Evolutionary conservation across 2,888 invertebrate genomes (phyloP).

Genomic region (Limenitis camilla): DNA sequence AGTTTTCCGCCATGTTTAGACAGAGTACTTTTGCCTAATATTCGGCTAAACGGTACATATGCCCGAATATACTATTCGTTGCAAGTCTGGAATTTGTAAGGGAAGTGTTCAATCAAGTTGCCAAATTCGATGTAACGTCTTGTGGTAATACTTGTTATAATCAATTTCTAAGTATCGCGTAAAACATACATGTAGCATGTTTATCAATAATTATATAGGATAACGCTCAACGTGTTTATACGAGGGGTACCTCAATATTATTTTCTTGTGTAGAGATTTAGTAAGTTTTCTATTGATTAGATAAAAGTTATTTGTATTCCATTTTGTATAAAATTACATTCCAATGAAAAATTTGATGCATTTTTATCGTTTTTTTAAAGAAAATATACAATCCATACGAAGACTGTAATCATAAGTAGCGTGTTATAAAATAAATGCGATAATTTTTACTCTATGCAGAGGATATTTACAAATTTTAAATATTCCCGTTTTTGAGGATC

Average conservation of each 20-base stretch:
- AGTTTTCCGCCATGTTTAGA: no score
- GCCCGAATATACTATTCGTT: no score
- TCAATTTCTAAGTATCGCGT: conserved; percentile 43
- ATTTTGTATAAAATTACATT: conserved; percentile 55
- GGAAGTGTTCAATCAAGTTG: conserved; percentile 68
- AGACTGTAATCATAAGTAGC: conserved; percentile 64
- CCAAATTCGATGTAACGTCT: conserved; percentile 66
- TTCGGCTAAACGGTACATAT: no score
- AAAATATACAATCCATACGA: conserved; percentile 51
- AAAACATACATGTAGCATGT: conserved; percentile 55
- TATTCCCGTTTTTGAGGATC: conserved; percentile 61
- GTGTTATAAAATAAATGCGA: conserved; percentile 47
- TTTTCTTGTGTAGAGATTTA: conserved; percentile 46
- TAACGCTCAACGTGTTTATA: conserved; percentile 70
- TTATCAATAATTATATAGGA: conserved; percentile 59
- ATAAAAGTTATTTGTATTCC: conserved; percentile 40
- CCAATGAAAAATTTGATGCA: conserved; percentile 35
- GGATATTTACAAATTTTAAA: conserved; percentile 53
- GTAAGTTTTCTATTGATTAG: conserved; percentile 44
- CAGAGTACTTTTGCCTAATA: no score
- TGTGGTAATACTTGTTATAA: conserved; percentile 57
- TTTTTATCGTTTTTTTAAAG: conserved; percentile 47
- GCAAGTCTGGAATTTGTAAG: no score
- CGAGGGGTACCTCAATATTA: conserved; percentile 53
- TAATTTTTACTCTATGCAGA: conserved; percentile 43